phyloP scores from a whole-genome alignment of 2,797 vertebrate species.

The Silurus aristotelis region DNA sequence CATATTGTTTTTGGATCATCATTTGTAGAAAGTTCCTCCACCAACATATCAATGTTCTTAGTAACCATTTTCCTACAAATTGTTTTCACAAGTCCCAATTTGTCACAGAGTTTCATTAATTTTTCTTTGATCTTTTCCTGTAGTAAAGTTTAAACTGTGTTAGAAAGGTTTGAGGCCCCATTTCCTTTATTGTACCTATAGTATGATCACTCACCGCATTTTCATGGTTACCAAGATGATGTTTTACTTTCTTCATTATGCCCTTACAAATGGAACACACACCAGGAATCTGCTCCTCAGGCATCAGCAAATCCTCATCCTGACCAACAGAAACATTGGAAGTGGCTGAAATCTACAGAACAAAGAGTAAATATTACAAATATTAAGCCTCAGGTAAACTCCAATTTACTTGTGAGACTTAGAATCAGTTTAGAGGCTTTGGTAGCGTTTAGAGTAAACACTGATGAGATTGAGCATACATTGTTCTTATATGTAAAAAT shows the following conservation, averaged over 20 bases:
- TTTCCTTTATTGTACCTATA: background rate
- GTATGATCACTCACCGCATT: conserved; percentile 15
- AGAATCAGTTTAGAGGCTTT: background rate
- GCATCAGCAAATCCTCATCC: background rate
- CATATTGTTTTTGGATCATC: conserved; percentile 38
- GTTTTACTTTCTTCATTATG: conserved; percentile 29
- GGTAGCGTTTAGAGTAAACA: background rate
- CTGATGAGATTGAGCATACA: too few relatives aligned
- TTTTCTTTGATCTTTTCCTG: conserved; percentile 36
- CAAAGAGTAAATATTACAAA: background rate
- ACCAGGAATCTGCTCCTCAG: background rate
- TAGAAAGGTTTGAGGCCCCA: background rate
- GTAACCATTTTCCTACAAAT: conserved; percentile 25
- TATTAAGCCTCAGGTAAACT: background rate
- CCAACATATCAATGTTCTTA: background rate
- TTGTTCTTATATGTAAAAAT: background rate
- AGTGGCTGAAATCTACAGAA: background rate
- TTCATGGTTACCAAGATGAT: background rate
- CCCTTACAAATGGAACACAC: conserved; percentile 28
- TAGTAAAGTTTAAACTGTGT: background rate
- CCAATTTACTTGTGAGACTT: background rate
- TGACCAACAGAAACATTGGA: background rate
- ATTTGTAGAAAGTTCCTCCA: conserved; percentile 48
- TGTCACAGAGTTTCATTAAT: conserved; percentile 17
- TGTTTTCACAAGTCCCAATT: conserved; percentile 3